These are phyloP conservation scores for Hypomecis atomaria DNA, from an alignment of 2,888 invertebrate genomes.

Conservation along the genomic window DNA sequence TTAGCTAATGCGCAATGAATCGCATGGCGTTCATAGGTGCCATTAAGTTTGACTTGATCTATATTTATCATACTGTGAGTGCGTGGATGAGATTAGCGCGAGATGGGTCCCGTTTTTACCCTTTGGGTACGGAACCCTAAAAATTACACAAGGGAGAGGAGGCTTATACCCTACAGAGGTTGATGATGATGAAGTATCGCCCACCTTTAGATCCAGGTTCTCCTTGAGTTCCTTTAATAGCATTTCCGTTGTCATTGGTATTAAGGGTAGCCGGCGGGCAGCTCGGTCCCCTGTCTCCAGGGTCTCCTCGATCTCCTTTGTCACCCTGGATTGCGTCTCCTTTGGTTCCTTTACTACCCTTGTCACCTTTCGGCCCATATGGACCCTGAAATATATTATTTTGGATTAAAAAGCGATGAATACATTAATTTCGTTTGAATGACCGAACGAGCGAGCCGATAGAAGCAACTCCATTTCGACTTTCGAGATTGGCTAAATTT, in stretches of 20 bases:
- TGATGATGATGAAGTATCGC: neutral
- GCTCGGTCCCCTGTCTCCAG: slow-evolving; percentile 80
- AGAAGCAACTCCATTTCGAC: no score
- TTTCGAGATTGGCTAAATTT: no score
- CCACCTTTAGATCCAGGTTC: slow-evolving; percentile 83
- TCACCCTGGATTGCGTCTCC: slow-evolving; percentile 82
- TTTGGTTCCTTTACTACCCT: slow-evolving; percentile 87
- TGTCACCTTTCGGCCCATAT: slow-evolving; percentile 87
- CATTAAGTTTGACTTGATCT: no score
- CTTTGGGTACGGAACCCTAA: no score
- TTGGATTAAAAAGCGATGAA: neutral
- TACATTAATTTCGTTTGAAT: neutral
- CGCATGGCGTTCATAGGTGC: no score
- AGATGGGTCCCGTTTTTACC: no score
- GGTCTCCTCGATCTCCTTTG: slow-evolving; percentile 86
- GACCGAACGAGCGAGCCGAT: no score
- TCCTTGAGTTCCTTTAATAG: slow-evolving; percentile 73
- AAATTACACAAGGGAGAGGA: no score
- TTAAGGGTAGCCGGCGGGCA: slow-evolving; percentile 56
- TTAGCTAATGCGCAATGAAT: no score
- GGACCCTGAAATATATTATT: slow-evolving; percentile 81
- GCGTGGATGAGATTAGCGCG: no score
- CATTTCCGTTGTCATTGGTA: slow-evolving; percentile 67
- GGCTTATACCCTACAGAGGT: no score
- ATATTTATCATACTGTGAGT: no score